These are phyloP conservation scores for Edolisoma coerulescens DNA, from an alignment of 2,113 vertebrate genomes.

Conservation along the genomic window DNA sequence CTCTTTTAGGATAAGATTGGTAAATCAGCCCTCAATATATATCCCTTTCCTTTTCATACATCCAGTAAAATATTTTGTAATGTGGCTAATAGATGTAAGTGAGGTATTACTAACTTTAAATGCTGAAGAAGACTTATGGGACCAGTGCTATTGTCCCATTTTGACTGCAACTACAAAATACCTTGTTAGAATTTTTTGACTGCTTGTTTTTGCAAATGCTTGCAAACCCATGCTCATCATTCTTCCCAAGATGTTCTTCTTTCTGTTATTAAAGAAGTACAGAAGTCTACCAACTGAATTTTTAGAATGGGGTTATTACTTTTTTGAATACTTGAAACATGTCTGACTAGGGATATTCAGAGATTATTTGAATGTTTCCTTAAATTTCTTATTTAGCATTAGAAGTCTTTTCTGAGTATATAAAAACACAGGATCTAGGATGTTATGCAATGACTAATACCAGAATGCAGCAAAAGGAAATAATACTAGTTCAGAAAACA, in stretches of 20 bases:
- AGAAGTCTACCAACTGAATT: neutral
- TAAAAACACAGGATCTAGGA: neutral
- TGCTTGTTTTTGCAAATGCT: neutral
- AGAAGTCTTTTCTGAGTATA: neutral
- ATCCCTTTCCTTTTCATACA: neutral
- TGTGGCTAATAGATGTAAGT: neutral
- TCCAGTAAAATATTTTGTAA: neutral
- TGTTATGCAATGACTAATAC: neutral
- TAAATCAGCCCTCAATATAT: neutral
- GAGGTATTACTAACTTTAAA: neutral
- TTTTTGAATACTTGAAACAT: neutral
- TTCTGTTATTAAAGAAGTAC: neutral
- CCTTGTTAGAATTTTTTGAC: neutral
- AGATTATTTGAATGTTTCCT: neutral
- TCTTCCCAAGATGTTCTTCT: neutral
- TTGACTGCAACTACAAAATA: neutral
- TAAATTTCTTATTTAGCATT: neutral
- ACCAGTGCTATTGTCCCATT: neutral
- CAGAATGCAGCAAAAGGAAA: neutral
- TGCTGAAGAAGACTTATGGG: neutral
- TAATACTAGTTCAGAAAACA: neutral
- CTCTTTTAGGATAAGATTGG: neutral
- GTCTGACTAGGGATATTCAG: neutral
- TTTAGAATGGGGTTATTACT: neutral
- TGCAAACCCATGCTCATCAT: neutral